Conservation (phyloP, 1,140 invertebrate genomes). For the Aphelenchoides fujianensis region DNA sequence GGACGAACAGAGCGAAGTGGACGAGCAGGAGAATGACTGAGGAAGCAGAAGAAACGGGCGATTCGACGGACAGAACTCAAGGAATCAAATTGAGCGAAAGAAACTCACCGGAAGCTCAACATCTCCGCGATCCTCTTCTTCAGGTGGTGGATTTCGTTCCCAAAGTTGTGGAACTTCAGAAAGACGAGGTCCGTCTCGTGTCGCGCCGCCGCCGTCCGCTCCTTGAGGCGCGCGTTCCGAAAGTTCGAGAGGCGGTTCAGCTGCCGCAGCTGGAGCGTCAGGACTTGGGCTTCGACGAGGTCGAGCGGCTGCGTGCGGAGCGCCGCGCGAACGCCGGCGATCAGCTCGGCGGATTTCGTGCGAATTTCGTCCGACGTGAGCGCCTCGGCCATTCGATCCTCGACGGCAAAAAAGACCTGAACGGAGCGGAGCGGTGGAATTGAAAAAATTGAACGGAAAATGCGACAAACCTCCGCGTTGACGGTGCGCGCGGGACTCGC, state of each 20-base stretch:
- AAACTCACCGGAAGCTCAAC: neutral
- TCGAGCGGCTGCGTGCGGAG: neutral
- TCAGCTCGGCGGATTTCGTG: neutral
- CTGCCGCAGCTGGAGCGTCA: neutral
- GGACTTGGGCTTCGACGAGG: neutral
- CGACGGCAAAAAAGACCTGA: neutral
- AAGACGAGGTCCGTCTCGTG: neutral
- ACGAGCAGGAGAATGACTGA: too few relatives aligned
- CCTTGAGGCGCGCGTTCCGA: constrained; percentile 1
- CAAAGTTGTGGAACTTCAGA: constrained; percentile 6
- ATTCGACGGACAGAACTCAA: too few relatives aligned
- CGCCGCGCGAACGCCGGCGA: neutral
- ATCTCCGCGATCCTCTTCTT: neutral
- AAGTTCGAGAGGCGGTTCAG: constrained; percentile 8
- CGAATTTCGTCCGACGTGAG: neutral
- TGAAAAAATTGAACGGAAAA: neutral
- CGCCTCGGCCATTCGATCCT: neutral
- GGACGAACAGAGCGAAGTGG: too few relatives aligned
- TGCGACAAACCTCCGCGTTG: neutral
- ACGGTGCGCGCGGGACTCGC: neutral
- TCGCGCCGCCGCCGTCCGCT: neutral
- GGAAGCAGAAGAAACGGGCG: too few relatives aligned
- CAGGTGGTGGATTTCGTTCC: neutral
- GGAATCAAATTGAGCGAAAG: neutral
- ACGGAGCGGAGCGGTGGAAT: too few relatives aligned